Base-by-base conservation (phyloP, 2,113 vertebrate genomes). In the Anhinga anhinga region DNA sequence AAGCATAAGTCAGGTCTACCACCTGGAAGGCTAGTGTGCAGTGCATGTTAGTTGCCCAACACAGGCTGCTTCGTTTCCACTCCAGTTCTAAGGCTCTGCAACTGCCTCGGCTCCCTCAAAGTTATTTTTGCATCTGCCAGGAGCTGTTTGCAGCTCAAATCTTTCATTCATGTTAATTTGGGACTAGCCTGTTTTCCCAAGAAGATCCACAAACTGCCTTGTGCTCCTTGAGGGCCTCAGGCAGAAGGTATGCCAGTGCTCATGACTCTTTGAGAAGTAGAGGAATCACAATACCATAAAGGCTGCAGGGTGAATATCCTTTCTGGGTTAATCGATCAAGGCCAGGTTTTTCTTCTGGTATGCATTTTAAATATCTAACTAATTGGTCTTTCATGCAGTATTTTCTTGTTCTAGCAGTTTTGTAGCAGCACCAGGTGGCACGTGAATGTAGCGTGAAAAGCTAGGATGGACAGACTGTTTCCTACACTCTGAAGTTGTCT, bases 401-500 rank as follows among this genome's bases (percentile, higher is more conserved):
- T 84, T 74, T 82, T 78, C 65, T 63, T 71, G 26, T 50, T 66
- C 23, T 70, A 81, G 55, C 12, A 58, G 59, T 47, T 71, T 78
- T 84, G 59, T 42, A 74, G 76, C 72, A 84, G 42, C 52, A 47
- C 38, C 2, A 13, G 11, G 25, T 20, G 6, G 20, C 73, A 40
- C 16, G 32, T 62, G 67, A 74, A 62, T 2, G 3, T 8, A 58
- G 7, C 0, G 0, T 38, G 56, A 45, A 14, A 25, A 67, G 12
- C 29, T 74, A 27, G 45, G 59, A 36, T 49, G 44, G 72, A 82
- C 71, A 77, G 62, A 21, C 50, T 27, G 36, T 59, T 86, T 86
- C 78, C 86, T 93, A 55, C 26, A n/a, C 30, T 70, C 77, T 70
- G 79, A 89, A 55, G 17, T 22, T 74, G 47, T 59, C 63, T 82